Evolutionary conservation across 2,797 vertebrate species (phyloP).

Genomic region (Lacerta viridis): DNA sequence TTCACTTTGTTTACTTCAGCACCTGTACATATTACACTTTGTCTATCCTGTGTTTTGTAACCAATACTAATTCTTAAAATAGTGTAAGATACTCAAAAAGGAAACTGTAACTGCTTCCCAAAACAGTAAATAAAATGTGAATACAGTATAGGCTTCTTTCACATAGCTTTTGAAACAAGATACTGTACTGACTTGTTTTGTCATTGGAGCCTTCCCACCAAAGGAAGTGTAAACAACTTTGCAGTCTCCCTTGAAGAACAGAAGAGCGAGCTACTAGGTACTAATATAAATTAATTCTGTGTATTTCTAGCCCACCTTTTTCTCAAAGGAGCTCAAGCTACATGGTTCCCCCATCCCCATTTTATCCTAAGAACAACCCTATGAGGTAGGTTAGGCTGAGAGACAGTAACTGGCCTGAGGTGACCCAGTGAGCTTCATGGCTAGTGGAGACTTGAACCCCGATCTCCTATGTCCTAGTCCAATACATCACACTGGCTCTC

Average conservation of each 20-base stretch:
- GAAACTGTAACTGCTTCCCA: neutral
- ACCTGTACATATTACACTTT: slow-evolving; percentile 1
- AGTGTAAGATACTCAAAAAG: slow-evolving; percentile 12
- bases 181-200: neutral
- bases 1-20: neutral
- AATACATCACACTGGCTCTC: too few species aligned
- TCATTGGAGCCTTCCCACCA: neutral
- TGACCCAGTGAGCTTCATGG: too few species aligned
- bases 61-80: slow-evolving; percentile 10
- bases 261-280: neutral
- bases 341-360: too few species aligned
- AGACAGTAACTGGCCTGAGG: too few species aligned
- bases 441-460: too few species aligned
- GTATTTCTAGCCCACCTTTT: too few species aligned
- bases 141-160: neutral
- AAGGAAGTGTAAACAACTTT: neutral
- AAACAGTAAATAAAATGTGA: neutral
- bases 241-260: neutral
- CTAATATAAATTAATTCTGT: too few species aligned
- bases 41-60: neutral
- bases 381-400: too few species aligned
- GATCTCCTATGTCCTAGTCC: too few species aligned
- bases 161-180: neutral
- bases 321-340: too few species aligned
- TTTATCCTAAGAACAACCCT: too few species aligned